Evolutionary conservation across 2,113 vertebrate genomes (phyloP), one percentile per base, ranked within the genome.

Genomic region (Cheirogaleus medius): DNA sequence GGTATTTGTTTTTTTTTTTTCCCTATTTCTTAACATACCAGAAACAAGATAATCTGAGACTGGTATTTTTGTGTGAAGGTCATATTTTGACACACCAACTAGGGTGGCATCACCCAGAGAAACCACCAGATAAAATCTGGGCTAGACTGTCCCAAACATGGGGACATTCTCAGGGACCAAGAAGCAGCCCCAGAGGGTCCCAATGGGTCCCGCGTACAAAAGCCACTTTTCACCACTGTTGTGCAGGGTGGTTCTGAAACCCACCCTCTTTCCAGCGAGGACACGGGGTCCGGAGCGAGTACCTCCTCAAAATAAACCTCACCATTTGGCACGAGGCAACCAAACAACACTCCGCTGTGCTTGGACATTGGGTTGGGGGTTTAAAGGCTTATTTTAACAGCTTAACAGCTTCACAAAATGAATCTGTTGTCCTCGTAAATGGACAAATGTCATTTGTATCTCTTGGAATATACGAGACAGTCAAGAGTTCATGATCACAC

Each of bases 401-500:
- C 76, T 71, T 58, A 66, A 87, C 39, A 66, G n/a, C 64, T 71
- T 89, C 42, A 17, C 85, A 49, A 87, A 49, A 34, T 25, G 23
- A 47, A 54, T 47, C 60, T 52, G 12, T 77, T 23, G 1, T 94
- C 69, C 58, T 83, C 29, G 34, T 12, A 60, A 71, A 64, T 20
- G 68, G 76, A 82, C 82, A 95, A 77, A 92, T 20, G 77, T 78
- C 73, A 58, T 44, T 42, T 56, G 44, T 76, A 47, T 74, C 68
- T 74, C 63, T 74, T 58, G 68, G 87, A 85, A 85, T 54, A 5
- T 25, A 23, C 1, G 44, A 93, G 82, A 76, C 74, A 39, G 52
- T 92, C 87, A 80, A 82, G 93, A 92, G 91, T 81, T 90, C 85
- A 47, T 5, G 29, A 92, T 90, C 77, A 63, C 93, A 87, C 71